These are phyloP conservation scores for Oscarella lobularis DNA, from an alignment of 37 sponge, comb jelly and placozoan species.

Conservation along the genomic window DNA sequence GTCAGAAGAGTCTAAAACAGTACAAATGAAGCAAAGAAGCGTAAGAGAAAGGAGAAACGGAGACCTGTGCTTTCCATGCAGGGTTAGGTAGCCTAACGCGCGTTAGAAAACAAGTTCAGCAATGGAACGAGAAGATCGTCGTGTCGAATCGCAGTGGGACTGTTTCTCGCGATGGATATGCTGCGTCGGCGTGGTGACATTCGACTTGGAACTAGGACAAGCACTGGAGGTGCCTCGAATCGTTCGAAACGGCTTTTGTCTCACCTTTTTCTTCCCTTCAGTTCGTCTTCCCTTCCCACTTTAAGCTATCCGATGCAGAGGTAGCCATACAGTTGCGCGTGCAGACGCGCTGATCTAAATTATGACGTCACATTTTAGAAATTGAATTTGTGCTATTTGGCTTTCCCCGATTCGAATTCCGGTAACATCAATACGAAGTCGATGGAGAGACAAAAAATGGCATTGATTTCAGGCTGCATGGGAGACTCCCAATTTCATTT, in stretches of 20 bases:
- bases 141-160: background rate
- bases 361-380: constrained; percentile 26
- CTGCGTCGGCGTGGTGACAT: constrained; percentile 83
- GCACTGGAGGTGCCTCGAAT: constrained; percentile 82
- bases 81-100: too few species aligned
- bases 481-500: constrained; percentile 95
- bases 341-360: background rate
- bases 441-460: too few species aligned
- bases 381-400: constrained; percentile 88
- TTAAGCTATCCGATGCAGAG: background rate
- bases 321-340: background rate
- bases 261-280: background rate
- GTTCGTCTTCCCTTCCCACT: background rate
- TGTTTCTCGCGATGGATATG: constrained; percentile 40
- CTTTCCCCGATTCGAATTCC: constrained; percentile 98
- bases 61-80: too few species aligned
- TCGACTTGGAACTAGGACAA: constrained; percentile 96
- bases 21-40: background rate
- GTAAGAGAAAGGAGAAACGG: too few species aligned
- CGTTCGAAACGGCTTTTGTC: background rate
- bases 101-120: too few species aligned
- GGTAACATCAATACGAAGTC: constrained; percentile 41
- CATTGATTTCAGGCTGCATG: constrained; percentile 76
- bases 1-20: background rate
- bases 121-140: too few species aligned